A percentile compares a stretch with the other conserved stretches of the same genome.
These are phyloP conservation scores for Heloderma charlesbogerti DNA, from an alignment of 2,113 vertebrate genomes.

Conservation along the genomic window DNA sequence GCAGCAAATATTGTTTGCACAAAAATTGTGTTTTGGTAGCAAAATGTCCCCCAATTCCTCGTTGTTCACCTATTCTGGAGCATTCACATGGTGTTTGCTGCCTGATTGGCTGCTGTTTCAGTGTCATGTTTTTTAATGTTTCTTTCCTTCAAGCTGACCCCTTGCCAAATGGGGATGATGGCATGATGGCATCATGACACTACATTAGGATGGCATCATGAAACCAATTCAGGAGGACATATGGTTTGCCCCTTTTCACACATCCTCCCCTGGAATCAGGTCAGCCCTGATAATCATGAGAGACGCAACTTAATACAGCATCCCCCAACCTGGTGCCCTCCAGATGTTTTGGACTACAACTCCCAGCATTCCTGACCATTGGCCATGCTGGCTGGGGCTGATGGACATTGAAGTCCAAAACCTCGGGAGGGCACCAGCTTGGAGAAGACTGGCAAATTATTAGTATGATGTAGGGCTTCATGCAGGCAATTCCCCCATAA, in stretches of 20 bases:
- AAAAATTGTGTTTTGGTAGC: neutral
- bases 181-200: neutral
- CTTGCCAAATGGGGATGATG: neutral
- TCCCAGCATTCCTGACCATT: too few relatives aligned
- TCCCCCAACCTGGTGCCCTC: too few relatives aligned
- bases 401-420: too few relatives aligned
- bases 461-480: neutral
- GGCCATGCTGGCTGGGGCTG: too few relatives aligned
- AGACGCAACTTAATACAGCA: neutral
- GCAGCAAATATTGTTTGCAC: too few relatives aligned
- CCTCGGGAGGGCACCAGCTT: too few relatives aligned
- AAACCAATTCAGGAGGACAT: neutral
- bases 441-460: neutral
- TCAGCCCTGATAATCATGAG: neutral
- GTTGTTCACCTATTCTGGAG: neutral
- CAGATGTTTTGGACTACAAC: too few relatives aligned
- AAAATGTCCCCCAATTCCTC: neutral
- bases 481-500: neutral
- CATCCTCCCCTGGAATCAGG: neutral
- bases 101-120: neutral
- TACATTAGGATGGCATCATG: neutral
- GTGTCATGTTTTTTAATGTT: neutral
- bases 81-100: neutral
- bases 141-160: neutral
- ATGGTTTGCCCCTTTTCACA: neutral